A percentile compares a stretch with the other conserved stretches of the same genome.
Conservation (phyloP, 1,140 invertebrate species). For the Trissolcus basalis region DNA sequence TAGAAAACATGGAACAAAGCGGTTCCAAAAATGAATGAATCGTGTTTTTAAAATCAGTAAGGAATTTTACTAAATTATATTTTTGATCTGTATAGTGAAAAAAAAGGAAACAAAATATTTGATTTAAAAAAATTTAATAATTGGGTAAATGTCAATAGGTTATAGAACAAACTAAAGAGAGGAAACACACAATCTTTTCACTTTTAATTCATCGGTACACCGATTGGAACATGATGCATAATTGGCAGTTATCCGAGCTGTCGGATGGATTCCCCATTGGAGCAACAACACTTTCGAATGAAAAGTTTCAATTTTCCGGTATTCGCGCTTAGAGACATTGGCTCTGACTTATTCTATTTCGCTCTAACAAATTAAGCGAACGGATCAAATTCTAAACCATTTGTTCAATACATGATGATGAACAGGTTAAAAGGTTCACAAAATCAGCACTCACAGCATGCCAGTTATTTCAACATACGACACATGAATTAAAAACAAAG, state of each 20-base stretch:
- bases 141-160: neutral
- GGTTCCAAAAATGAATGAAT: too few species aligned
- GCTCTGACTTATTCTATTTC: constrained; percentile 38
- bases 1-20: too few species aligned
- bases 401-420: too few species aligned
- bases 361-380: constrained; percentile 18
- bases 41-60: too few species aligned
- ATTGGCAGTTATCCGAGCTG: constrained; percentile 39
- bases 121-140: too few species aligned
- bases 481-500: too few species aligned
- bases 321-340: constrained; percentile 36
- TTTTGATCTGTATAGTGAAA: too few species aligned
- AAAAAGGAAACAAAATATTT: too few species aligned
- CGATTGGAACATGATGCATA: constrained; percentile 15
- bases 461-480: too few species aligned
- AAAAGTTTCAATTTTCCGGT: constrained; percentile 60
- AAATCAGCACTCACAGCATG: too few species aligned
- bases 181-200: constrained; percentile 22
- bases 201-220: constrained; percentile 40
- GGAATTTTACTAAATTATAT: too few species aligned
- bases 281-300: constrained; percentile 61
- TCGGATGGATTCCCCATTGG: constrained; percentile 38
- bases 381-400: constrained; percentile 10
- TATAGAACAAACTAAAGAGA: neutral
- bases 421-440: too few species aligned